Conservation (phyloP, 2,113 vertebrate genomes). For the Oreotrochilus melanogaster region DNA sequence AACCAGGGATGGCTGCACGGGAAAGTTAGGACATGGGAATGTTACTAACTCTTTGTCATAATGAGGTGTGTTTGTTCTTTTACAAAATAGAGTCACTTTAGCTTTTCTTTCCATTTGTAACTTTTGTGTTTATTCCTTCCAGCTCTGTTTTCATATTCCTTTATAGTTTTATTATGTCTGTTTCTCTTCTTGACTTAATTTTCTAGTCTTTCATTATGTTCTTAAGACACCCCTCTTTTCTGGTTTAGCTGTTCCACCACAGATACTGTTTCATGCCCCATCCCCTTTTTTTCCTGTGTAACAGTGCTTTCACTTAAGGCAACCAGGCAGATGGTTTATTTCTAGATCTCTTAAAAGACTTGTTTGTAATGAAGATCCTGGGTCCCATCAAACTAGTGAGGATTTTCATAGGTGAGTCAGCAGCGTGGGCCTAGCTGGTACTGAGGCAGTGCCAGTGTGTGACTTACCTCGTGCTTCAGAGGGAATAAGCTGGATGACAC, state of each 20-base stretch:
- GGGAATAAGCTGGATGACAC: neutral
- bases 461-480: neutral
- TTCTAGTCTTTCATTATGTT: neutral
- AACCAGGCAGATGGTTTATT: constrained; percentile 35
- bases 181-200: neutral
- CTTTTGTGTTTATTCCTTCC: constrained; percentile 24
- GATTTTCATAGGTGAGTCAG: constrained; percentile 11
- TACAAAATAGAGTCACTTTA: neutral
- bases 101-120: constrained; percentile 5
- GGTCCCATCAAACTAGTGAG: neutral
- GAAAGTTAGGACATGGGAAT: neutral
- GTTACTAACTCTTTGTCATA: neutral
- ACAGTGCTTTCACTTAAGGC: constrained; percentile 1
- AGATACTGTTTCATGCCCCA: constrained; percentile 14
- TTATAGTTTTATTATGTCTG: neutral
- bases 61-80: constrained; percentile 14
- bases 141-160: neutral
- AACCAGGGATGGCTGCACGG: neutral
- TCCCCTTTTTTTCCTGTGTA: neutral
- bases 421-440: neutral
- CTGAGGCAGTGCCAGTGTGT: neutral
- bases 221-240: neutral
- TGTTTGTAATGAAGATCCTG: constrained; percentile 32
- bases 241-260: neutral
- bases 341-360: constrained; percentile 11